These are phyloP conservation scores for Alcedo quadribrachys DNA, from an alignment of 2,797 vertebrate genomes.

Conservation along the genomic window DNA sequence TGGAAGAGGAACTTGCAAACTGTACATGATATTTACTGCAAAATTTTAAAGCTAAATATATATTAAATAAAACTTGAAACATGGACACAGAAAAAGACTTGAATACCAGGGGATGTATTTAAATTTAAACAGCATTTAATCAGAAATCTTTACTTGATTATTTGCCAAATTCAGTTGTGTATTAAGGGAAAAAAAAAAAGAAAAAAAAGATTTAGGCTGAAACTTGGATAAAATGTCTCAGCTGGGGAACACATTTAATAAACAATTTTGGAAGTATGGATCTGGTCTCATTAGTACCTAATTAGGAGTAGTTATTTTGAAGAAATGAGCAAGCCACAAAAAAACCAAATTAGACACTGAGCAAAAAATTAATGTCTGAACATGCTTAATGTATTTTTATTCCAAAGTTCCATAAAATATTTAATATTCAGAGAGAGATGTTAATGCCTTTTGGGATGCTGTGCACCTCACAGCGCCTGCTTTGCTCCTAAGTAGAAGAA, in stretches of 20 bases:
- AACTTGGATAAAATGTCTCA: constrained; percentile 71
- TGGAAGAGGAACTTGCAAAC: constrained; percentile 16
- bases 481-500: constrained; percentile 1
- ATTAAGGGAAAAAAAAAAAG: constrained; percentile 41
- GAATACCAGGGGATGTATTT: constrained; percentile 48
- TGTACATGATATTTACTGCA: constrained; percentile 25
- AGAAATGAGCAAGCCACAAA: constrained; percentile 67
- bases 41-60: constrained; percentile 55
- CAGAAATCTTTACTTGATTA: constrained; percentile 61
- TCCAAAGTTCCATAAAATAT: constrained; percentile 50
- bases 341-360: constrained; percentile 18
- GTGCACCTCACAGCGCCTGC: not conserved
- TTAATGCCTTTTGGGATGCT: constrained; percentile 27
- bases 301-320: constrained; percentile 72
- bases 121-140: constrained; percentile 66
- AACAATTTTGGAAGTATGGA: constrained; percentile 67
- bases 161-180: constrained; percentile 64
- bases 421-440: constrained; percentile 31
- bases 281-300: constrained; percentile 71
- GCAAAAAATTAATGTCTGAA: constrained; percentile 51
- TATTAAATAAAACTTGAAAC: constrained; percentile 51
- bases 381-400: constrained; percentile 48
- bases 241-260: constrained; percentile 68
- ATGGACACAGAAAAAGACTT: constrained; percentile 27
- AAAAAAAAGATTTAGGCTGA: constrained; percentile 50